A percentile compares a stretch with the other conserved stretches of the same genome.
Conservation (phyloP, 2,797 vertebrate genomes). For the Geotrypetes seraphini region DNA sequence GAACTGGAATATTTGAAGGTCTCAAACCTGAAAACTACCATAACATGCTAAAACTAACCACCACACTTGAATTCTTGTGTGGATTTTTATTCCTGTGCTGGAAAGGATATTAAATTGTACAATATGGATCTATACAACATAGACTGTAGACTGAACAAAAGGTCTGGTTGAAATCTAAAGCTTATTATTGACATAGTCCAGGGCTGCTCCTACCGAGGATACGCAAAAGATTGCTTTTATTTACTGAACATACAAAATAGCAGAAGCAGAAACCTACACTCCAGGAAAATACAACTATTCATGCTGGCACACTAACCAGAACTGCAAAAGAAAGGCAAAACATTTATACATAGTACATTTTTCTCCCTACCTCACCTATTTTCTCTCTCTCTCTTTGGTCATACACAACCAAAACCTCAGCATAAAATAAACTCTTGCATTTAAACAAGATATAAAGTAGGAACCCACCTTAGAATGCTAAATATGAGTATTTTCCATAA, state of each 20-base stretch:
- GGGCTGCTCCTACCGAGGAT: conserved; percentile 15
- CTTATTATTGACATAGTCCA: conserved; percentile 27
- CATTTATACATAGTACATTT: too few species aligned
- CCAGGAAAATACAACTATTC: background rate
- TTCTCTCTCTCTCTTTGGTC: too few species aligned
- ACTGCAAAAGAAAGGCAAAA: conserved; percentile 1
- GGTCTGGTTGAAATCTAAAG: conserved; percentile 18
- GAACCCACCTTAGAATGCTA: too few species aligned
- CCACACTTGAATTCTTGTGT: too few species aligned
- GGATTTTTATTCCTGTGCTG: too few species aligned
- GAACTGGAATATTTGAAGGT: too few species aligned
- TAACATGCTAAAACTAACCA: too few species aligned
- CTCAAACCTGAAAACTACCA: background rate
- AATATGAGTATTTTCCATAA: too few species aligned
- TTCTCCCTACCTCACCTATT: too few species aligned
- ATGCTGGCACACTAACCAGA: background rate
- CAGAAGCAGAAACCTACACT: background rate
- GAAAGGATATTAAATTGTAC: background rate
- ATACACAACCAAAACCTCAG: too few species aligned
- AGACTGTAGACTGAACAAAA: conserved; percentile 24
- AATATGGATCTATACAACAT: conserved; percentile 33
- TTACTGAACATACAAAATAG: background rate
- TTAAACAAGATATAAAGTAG: too few species aligned
- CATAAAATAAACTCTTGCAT: too few species aligned
- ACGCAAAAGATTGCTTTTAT: background rate